Base-by-base conservation (phyloP, 2,113 vertebrate genomes). In the Chaenocephalus aceratus region DNA sequence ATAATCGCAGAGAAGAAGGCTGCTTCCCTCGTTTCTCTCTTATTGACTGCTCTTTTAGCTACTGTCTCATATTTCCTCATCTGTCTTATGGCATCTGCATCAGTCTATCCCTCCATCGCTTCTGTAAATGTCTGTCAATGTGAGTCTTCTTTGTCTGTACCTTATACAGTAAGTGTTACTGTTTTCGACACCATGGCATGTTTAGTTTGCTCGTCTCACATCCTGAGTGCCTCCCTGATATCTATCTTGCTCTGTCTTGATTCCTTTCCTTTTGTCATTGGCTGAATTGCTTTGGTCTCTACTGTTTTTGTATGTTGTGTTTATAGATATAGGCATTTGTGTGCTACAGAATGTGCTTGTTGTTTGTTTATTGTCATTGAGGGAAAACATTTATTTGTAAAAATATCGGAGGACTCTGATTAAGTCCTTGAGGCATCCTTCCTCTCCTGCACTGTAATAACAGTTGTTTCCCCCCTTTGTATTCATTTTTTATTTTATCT, bases 41-140 rank as follows among this genome's bases (percentile, higher is more conserved):
- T n/a, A 51, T 10, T 75, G 61, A 36, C 69, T 80, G 67, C 74
- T 65, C 63, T 26, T 63, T 72, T 79, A 41, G 85, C 65, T 52
- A 61, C 48, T 73, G 12, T 67, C 48, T 63, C 14, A 2, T 62
- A 26, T 75, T 36, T 84, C 12, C n/a, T 79, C 36, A 59, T 83
- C 67, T 84, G 30, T 73, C 51, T 26, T 34, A 26, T 9, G 26
- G 59, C 57, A 76, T 85, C 62, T 61, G 48, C 44, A 46, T 76
- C 65, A 30, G 26, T 64, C 63, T 61, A 16, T 71, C 58, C 60
- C 58, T 79, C 57, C 52, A 68, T 79, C 51, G 62, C 36, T 54
- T 69, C 57, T 61, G 44, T 71, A 76, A 13, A 58, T 75, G 26
- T 75, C 44, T 34, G 5, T 62, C 65, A 70, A 36, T 59, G 53